Evolutionary conservation across 2,797 vertebrate species (phyloP).

Genomic region (Graptemys geographica): DNA sequence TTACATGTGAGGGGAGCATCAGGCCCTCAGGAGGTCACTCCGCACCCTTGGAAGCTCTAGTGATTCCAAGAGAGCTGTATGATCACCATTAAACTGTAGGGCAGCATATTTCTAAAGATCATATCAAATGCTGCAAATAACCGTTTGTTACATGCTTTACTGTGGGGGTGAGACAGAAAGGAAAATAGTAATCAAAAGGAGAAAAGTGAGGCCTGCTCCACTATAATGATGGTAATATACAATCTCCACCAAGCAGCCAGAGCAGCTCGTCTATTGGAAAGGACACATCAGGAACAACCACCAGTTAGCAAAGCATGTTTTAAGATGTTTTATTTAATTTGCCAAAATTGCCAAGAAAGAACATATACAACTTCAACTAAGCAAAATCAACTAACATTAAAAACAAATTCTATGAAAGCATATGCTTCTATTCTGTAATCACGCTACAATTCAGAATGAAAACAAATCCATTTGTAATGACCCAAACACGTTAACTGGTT

Average conservation of each 20-base stretch:
- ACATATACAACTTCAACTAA: constrained; percentile 51
- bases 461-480: constrained; percentile 48
- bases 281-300: neutral
- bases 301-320: constrained; percentile 14
- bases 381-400: constrained; percentile 47
- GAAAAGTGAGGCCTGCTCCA: neutral
- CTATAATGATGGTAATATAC: no score
- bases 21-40: rapidly evolving
- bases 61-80: no score
- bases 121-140: neutral
- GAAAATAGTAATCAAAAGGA: neutral
- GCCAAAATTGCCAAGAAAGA: constrained; percentile 60
- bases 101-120: neutral
- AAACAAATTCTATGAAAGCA: neutral
- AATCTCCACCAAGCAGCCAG: neutral
- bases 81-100: no score
- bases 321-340: constrained; percentile 72
- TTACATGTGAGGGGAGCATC: neutral
- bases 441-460: constrained; percentile 35
- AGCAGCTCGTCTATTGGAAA: neutral
- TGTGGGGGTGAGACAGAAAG: neutral
- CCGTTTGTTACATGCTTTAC: neutral
- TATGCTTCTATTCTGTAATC: constrained; percentile 49
- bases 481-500: constrained; percentile 19
- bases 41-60: neutral